phyloP scores from a whole-genome alignment of 2,888 invertebrate species.

The Oscheius onirici region DNA sequence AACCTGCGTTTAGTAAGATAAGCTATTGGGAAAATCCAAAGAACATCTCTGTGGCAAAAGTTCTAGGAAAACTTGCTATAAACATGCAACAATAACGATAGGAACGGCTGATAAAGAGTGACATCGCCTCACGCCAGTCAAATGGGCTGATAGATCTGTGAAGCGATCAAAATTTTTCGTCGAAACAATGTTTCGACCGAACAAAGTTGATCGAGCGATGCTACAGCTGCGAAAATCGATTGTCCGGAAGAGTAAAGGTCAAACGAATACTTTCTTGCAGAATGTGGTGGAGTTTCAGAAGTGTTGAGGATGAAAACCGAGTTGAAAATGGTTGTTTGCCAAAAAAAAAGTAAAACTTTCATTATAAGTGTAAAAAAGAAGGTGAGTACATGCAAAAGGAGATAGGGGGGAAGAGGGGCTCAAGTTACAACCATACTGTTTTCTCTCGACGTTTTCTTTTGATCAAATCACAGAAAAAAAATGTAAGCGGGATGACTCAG shows the following conservation, averaged over 20 bases:
- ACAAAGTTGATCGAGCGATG: too few species aligned
- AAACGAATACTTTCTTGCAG: too few species aligned
- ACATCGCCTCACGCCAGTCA: background rate
- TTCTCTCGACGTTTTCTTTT: background rate
- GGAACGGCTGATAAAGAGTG: background rate
- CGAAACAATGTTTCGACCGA: too few species aligned
- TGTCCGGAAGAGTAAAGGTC: too few species aligned
- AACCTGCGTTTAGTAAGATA: background rate
- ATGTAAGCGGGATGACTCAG: too few species aligned
- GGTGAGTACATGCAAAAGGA: background rate
- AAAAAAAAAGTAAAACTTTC: slow-evolving; percentile 1
- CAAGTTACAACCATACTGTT: background rate
- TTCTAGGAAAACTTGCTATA: too few species aligned
- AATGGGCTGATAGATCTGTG: background rate
- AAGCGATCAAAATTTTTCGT: too few species aligned
- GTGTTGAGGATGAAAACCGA: background rate
- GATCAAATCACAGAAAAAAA: too few species aligned
- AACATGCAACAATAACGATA: background rate
- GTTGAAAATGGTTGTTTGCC: background rate
- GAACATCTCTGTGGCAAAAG: too few species aligned
- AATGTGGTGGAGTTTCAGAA: background rate
- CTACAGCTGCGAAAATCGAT: too few species aligned
- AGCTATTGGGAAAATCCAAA: too few species aligned
- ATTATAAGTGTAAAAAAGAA: background rate
- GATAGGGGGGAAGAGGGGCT: background rate